Conservation (phyloP, 2,797 vertebrate genomes). For the Tamandua tetradactyla region DNA sequence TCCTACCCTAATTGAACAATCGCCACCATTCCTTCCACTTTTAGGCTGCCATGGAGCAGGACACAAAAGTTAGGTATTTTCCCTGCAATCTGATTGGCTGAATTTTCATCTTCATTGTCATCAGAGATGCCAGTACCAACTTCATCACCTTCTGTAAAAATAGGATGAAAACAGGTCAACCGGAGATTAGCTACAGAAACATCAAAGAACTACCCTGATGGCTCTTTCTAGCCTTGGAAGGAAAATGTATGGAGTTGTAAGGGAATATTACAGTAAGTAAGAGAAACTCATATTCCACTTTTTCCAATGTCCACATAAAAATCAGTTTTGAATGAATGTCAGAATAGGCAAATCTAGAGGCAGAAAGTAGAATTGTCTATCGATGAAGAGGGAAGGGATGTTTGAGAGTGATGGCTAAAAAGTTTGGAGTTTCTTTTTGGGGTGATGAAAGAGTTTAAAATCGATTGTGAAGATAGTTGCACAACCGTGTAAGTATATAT, state of each 20-base stretch:
- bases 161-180: constrained; percentile 59
- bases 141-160: constrained; percentile 93
- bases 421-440: background rate
- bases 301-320: constrained; percentile 27
- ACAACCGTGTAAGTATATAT: background rate
- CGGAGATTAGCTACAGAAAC: constrained; percentile 23
- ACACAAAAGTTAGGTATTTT: constrained; percentile 99
- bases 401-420: background rate
- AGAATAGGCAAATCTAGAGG: constrained; percentile 14
- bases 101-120: constrained; percentile 96
- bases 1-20: constrained; percentile 96
- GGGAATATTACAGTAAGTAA: background rate
- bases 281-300: constrained; percentile 14
- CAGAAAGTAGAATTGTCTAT: background rate
- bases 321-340: constrained; percentile 34
- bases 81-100: constrained; percentile 96
- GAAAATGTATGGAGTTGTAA: background rate
- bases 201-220: background rate
- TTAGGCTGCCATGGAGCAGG: constrained; percentile 96
- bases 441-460: background rate
- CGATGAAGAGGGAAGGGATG: background rate
- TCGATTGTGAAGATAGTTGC: background rate
- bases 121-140: constrained; percentile 94
- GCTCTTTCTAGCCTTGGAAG: constrained; percentile 17
- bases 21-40: constrained; percentile 99